Base-by-base conservation (phyloP, 2,888 invertebrate species). In the Mongoloraphidia duomilia region DNA sequence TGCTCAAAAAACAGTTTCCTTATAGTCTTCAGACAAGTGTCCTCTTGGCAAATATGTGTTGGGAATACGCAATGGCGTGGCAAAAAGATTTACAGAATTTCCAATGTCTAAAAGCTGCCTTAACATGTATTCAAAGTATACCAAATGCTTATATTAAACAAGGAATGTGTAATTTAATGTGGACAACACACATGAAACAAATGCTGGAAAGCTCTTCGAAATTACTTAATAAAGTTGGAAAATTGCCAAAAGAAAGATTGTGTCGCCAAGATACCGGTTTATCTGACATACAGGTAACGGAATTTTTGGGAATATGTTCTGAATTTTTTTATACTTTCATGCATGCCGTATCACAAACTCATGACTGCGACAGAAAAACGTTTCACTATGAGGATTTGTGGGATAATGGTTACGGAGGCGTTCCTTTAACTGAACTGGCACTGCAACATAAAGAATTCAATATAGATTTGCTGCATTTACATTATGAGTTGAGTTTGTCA, bases 11-110 rank as follows among this genome's bases (percentile, higher is more conserved):
- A 41, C 85, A 89, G 60, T 94, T 94, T 63, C 94, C 94, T 0
- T 80, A 87, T 56, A 93, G 92, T 64, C 73, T 92, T 47, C 79
- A 83, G 49, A 76, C 84, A 1, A 83, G 86, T 59, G 79, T 84
- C 38, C 69, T 95, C 39, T 71, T 93, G 44, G 80, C 86, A 11
- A 90, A 93, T 63, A 82, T 93, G 75, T 80, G 84, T 55, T 94
- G 94, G 94, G 93, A 94, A 65, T 91, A 87, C 63, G 81, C 88
- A 47, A 77, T 86, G 55, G 76, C 79, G 46, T 95, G 94, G 93
- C 85, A 87, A 61, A 87, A 84, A 64, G 78, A 84, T 55, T 74
- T 82, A 52, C 73, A 79, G 41, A 73, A 76, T 53, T 69, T 84
- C 6, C 70, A 75, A 11, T 73, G 79, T 57, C 71, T 94, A 35